These are phyloP conservation scores for Channa maculata DNA, from an alignment of 2,113 vertebrate species.

Conservation along the genomic window DNA sequence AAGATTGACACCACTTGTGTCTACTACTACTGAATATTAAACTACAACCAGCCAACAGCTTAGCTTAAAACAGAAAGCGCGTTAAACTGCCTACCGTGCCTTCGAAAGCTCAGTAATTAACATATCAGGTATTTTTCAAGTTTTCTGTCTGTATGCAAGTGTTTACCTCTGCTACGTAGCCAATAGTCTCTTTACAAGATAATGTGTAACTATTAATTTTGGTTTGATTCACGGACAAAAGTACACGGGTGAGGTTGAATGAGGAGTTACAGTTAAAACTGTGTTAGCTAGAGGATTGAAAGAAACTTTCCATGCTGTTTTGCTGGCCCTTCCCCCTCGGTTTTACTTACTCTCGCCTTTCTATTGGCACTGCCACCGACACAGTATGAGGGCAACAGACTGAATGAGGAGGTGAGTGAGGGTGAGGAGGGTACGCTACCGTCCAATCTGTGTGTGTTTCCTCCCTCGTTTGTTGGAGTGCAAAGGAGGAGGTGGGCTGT, in stretches of 20 bases:
- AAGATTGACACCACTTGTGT: background rate
- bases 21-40: background rate
- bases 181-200: background rate
- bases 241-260: slow-evolving; percentile 20
- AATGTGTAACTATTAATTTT: slow-evolving; percentile 12
- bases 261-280: slow-evolving; percentile 27
- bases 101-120: background rate
- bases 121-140: too few species aligned
- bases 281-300: slow-evolving; percentile 39
- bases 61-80: background rate
- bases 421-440: slow-evolving; percentile 62
- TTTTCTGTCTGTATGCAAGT: too few species aligned
- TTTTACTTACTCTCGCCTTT: slow-evolving; percentile 84
- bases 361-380: slow-evolving; percentile 80
- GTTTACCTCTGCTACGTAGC: too few species aligned
- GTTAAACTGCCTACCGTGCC: too few species aligned
- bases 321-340: slow-evolving; percentile 37
- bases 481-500: slow-evolving; percentile 69
- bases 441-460: slow-evolving; percentile 73
- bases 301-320: slow-evolving; percentile 64
- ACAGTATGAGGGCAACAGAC: slow-evolving; percentile 81
- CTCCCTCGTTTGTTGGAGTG: slow-evolving; percentile 68
- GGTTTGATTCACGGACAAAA: background rate
- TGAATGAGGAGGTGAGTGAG: slow-evolving; percentile 85
- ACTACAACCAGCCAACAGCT: background rate